Evolutionary conservation across 2,888 invertebrate species (phyloP).

Genomic region (Cloeon dipterum): DNA sequence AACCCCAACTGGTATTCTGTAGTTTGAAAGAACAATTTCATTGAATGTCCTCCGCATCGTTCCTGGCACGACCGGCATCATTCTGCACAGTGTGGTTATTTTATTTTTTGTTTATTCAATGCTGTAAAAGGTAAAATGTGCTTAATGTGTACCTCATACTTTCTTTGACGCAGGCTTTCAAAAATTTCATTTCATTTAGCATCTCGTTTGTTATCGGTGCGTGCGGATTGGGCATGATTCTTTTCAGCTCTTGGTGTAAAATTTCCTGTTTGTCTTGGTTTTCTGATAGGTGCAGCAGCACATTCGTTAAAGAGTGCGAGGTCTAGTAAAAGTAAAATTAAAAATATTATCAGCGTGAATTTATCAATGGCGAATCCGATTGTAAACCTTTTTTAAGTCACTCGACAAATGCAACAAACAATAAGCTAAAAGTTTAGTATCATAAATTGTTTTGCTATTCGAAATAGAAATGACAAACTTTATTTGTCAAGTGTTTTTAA

Average conservation of each 20-base stretch:
- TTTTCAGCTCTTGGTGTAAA: constrained; percentile 30
- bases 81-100: too few species aligned
- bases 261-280: constrained; percentile 40
- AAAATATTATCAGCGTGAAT: too few species aligned
- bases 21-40: constrained; percentile 19
- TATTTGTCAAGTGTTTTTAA: too few species aligned
- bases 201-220: constrained; percentile 24
- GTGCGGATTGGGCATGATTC: constrained; percentile 26
- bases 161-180: constrained; percentile 38
- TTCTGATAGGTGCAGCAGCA: constrained; percentile 47
- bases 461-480: too few species aligned
- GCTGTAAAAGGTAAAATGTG: too few species aligned
- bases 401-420: too few species aligned
- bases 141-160: constrained; percentile 52
- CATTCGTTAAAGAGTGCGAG: constrained; percentile 51
- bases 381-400: too few species aligned
- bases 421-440: too few species aligned
- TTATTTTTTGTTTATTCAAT: too few species aligned
- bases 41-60: constrained; percentile 16
- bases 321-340: constrained; percentile 30
- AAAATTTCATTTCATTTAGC: constrained; percentile 22
- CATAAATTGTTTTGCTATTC: too few species aligned
- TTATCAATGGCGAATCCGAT: too few species aligned
- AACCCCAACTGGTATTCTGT: constrained; percentile 16
- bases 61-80: constrained; percentile 18